Evolutionary conservation across 2,113 vertebrate genomes (phyloP).

Genomic region (Puntigrus tetrazona): DNA sequence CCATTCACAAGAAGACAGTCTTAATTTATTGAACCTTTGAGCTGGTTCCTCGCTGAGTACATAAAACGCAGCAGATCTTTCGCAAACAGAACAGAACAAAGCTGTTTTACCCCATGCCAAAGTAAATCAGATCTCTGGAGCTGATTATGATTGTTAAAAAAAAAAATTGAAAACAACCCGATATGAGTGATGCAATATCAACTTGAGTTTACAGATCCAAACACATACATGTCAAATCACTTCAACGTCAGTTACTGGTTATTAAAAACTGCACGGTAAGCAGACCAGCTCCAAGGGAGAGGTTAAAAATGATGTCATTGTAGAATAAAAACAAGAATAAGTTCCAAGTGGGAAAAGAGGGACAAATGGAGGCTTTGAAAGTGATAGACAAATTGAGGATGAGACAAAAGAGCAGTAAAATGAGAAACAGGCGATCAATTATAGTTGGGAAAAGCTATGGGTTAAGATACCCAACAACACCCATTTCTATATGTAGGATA

Average conservation of each 20-base stretch:
- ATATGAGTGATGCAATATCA: slow-evolving; percentile 12
- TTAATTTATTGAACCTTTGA: neutral
- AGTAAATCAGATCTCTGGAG: slow-evolving; percentile 19
- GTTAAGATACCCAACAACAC: neutral
- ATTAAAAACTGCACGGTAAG: neutral
- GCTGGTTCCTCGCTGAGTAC: neutral
- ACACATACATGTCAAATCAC: neutral
- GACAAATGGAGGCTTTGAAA: neutral
- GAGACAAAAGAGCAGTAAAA: neutral
- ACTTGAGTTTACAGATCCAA: neutral
- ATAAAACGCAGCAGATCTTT: slow-evolving; percentile 20
- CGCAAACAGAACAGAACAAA: slow-evolving; percentile 1
- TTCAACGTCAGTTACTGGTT: neutral
- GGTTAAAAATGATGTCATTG: slow-evolving; percentile 33
- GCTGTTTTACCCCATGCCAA: neutral
- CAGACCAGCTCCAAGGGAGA: slow-evolving; percentile 37
- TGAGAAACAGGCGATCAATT: neutral
- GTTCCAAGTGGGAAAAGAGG: neutral
- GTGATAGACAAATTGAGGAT: neutral
- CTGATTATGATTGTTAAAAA: neutral
- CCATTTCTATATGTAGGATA: neutral
- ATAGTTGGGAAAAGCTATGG: neutral
- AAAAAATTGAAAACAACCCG: neutral
- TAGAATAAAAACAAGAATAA: slow-evolving; percentile 18
- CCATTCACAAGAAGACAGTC: slow-evolving; percentile 13